Evolutionary conservation across 2,113 vertebrate genomes (phyloP), one percentile per base, ranked within the genome.

Genomic region (Pollimyrus isidori): DNA sequence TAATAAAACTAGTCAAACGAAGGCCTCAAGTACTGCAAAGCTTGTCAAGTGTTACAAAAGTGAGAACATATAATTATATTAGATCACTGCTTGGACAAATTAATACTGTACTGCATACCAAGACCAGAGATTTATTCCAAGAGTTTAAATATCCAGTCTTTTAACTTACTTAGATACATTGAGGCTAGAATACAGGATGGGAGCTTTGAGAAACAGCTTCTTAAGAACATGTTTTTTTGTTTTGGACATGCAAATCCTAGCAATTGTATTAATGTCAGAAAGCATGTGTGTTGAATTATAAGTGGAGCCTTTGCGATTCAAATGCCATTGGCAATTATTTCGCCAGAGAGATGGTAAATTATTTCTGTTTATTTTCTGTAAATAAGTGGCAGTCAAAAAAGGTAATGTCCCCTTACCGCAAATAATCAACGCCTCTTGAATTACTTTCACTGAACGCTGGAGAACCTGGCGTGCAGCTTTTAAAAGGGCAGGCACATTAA

Each of bases 321-420:
- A 88, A 88, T 88, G 88, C 88, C 88, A 35, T 83, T 53, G 80
- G 50, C 88, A 89, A 89, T 89, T 89, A 89, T 89, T 89, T 83
- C 45, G 42, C 30, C 35, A 1, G 49, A 89, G 52, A 83, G 88
- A 89, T 89, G 88, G 88, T 42, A 52, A 46, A 42, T 49, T 58
- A 80, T 80, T 89, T 89, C 11, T 56, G 30, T 82, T 89, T 89
- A 82, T 56, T 73, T 49, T 89, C 69, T 83, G 88, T 56, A 89
- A 89, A 80, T 89, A 42, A 13, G 50, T 89, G 49, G 30, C 11
- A 52, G 26, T 50, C 9, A 82, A 73, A 73, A 83, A 82, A 89
- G 35, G 42, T 15, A 89, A 83, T 73, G 73, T 89, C 76, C 88
- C 50, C 88, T 89, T 73, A 53, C 42, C 7, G 4, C 73, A 89